phyloP scores from a whole-genome alignment of 2,888 invertebrate species.

The Eupithecia tripunctaria region DNA sequence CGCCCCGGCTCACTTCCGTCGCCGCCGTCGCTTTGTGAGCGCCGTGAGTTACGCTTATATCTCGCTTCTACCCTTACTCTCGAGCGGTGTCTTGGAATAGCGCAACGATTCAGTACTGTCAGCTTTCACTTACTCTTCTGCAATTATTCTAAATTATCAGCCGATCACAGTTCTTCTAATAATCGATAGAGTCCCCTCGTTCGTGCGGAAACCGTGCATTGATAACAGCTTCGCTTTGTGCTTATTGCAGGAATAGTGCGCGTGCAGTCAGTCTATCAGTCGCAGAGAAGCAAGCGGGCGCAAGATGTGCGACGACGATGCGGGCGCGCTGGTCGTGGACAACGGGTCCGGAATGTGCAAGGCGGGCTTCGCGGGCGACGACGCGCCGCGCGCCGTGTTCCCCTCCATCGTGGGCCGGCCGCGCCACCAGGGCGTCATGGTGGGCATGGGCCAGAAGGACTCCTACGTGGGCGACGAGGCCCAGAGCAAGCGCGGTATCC shows the following conservation, averaged over 20 bases:
- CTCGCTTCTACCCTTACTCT: slow-evolving; percentile 9
- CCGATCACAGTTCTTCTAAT: not conserved
- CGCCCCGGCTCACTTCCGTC: slow-evolving; percentile 46
- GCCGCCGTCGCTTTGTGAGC: slow-evolving; percentile 39
- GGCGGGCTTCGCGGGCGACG: slow-evolving; percentile 97
- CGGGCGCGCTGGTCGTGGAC: slow-evolving; percentile 96
- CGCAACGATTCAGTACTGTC: not conserved
- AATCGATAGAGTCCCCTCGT: not conserved
- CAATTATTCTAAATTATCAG: not conserved
- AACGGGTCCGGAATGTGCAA: slow-evolving; percentile 98
- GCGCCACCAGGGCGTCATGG: slow-evolving; percentile 95
- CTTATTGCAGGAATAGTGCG: slow-evolving; percentile 39
- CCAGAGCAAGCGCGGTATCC: slow-evolving; percentile 92
- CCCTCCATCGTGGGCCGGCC: slow-evolving; percentile 97
- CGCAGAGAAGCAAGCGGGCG: slow-evolving; percentile 25
- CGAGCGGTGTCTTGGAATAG: not conserved
- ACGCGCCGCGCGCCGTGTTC: slow-evolving; percentile 96
- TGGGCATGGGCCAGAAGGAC: slow-evolving; percentile 97
- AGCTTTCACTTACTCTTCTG: not conserved
- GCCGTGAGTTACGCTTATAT: slow-evolving; percentile 45
- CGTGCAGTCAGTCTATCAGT: slow-evolving; percentile 34
- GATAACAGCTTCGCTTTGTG: slow-evolving; percentile 40
- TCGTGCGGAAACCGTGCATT: not conserved
- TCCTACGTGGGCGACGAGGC: slow-evolving; percentile 94
- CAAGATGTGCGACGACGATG: slow-evolving; percentile 97